phyloP scores from a whole-genome alignment of 2,113 vertebrate species.

The Saguinus imperator region DNA sequence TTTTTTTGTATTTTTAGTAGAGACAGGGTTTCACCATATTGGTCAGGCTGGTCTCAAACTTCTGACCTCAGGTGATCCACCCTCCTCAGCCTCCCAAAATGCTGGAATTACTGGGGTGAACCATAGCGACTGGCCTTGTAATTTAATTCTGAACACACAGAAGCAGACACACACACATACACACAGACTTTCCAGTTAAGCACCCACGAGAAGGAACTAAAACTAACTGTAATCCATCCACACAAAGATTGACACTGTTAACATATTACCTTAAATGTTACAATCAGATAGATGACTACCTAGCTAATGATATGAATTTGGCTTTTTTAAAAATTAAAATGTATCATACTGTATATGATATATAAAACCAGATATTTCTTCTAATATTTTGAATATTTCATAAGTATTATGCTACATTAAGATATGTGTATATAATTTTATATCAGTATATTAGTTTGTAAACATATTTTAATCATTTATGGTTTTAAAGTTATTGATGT shows the following conservation, averaged over 20 bases:
- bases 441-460: neutral
- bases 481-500: neutral
- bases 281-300: neutral
- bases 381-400: neutral
- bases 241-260: neutral
- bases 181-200: neutral
- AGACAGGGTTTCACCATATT: neutral
- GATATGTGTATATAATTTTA: neutral
- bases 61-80: neutral
- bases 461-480: neutral
- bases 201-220: neutral
- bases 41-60: neutral
- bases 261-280: neutral
- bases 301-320: neutral
- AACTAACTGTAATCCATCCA: neutral
- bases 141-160: neutral
- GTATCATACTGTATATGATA: neutral
- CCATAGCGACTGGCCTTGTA: accelerated
- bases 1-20: neutral
- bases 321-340: neutral
- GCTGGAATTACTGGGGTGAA: neutral
- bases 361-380: neutral
- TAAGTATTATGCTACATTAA: neutral
- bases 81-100: neutral
- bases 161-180: neutral